A percentile compares a stretch with the other conserved stretches of the same genome.
phyloP scores from a whole-genome alignment of 2,888 invertebrate genomes.

The Lingula anatina region DNA sequence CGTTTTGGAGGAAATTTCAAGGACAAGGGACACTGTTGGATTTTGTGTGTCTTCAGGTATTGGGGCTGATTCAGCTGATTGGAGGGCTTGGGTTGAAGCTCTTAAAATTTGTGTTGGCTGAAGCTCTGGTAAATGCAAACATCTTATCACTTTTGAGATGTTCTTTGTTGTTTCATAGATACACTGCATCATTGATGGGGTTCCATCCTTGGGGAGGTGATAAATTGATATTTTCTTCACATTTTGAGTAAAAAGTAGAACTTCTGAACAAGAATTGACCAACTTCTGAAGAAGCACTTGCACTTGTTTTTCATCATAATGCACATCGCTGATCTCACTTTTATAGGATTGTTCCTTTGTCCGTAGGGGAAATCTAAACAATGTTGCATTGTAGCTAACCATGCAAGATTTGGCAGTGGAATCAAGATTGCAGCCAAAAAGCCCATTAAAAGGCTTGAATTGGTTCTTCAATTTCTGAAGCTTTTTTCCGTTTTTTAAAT shows the following conservation, averaged over 20 bases:
- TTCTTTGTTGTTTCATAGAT: no score
- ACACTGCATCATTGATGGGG: no score
- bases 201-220: conserved; percentile 18
- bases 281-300: conserved; percentile 25
- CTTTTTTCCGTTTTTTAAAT: conserved; percentile 7
- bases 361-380: conserved; percentile 44
- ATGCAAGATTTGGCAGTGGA: not conserved
- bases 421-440: conserved; percentile 25
- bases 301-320: conserved; percentile 27
- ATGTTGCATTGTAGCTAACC: conserved; percentile 26
- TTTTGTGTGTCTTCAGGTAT: no score
- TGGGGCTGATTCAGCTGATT: no score
- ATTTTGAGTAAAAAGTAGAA: conserved; percentile 45
- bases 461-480: conserved; percentile 25
- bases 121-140: no score
- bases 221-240: conserved; percentile 26
- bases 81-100: no score
- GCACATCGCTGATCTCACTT: conserved; percentile 31
- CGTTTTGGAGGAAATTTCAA: no score
- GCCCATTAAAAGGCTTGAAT: conserved; percentile 33
- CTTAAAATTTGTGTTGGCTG: no score
- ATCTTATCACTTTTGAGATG: no score
- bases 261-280: conserved; percentile 22
- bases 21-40: no score
- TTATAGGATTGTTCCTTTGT: conserved; percentile 25